Evolutionary conservation across 2,797 vertebrate species (phyloP).

Genomic region (Pseudochaenichthys georgianus): DNA sequence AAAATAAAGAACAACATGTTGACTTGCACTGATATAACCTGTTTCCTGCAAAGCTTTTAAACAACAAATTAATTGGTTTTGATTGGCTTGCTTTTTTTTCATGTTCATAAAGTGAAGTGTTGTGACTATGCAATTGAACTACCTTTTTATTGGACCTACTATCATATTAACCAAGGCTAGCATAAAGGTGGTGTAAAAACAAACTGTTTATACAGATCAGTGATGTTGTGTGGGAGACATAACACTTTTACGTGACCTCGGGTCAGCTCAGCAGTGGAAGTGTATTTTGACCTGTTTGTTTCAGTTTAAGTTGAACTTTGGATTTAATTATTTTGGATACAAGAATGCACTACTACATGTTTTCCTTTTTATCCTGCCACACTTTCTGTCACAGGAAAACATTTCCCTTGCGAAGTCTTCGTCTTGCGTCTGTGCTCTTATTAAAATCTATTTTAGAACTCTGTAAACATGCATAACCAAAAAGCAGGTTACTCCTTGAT

Average conservation of each 20-base stretch:
- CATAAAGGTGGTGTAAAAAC: background rate
- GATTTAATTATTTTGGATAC: constrained; percentile 17
- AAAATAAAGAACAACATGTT: background rate
- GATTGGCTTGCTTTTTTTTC: background rate
- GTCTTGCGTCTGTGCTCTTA: background rate
- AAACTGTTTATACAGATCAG: background rate
- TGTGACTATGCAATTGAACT: background rate
- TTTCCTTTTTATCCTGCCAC: background rate
- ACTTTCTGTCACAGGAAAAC: background rate
- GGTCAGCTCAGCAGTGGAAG: constrained; percentile 16
- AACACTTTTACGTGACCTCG: constrained; percentile 10
- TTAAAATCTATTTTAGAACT: background rate
- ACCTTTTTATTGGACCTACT: background rate
- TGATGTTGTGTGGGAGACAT: background rate
- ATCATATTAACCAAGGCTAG: background rate
- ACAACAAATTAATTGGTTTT: background rate
- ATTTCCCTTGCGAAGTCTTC: background rate
- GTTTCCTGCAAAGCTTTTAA: background rate
- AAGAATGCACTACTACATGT: background rate
- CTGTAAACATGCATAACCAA: background rate
- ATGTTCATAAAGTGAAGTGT: background rate
- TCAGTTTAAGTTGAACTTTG: constrained; percentile 16
- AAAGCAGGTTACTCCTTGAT: background rate
- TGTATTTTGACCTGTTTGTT: constrained; percentile 23
- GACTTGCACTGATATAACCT: background rate